Conservation (phyloP, 2,797 vertebrate species). For the Acanthurus leucopareius region DNA sequence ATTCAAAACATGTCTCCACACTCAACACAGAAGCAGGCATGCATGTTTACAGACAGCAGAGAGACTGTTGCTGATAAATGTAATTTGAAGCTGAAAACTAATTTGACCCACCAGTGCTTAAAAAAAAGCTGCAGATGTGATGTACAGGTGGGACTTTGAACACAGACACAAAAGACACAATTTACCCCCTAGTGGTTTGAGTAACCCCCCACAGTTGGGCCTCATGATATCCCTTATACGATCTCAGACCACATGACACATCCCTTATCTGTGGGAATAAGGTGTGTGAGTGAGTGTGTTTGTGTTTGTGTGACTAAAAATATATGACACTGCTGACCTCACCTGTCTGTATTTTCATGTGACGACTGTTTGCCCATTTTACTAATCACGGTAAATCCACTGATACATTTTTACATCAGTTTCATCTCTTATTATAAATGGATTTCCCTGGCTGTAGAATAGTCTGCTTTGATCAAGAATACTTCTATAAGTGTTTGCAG, state of each 20-base stretch:
- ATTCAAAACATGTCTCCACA: neutral
- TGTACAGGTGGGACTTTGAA: conserved; percentile 13
- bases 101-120: neutral
- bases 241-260: conserved; percentile 30
- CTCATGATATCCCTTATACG: conserved; percentile 36
- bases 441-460: too few species aligned
- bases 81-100: neutral
- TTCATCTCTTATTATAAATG: too few species aligned
- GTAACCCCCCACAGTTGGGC: conserved; percentile 17
- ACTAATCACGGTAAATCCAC: too few species aligned
- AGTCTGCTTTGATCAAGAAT: neutral
- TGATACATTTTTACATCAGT: too few species aligned
- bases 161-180: conserved; percentile 4
- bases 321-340: neutral
- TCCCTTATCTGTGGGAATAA: conserved; percentile 23
- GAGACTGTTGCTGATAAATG: neutral
- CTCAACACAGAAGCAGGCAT: neutral
- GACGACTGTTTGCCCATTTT: too few species aligned
- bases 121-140: conserved; percentile 14
- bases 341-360: neutral
- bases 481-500: neutral
- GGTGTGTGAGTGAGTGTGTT: conserved; percentile 12
- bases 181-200: conserved; percentile 11
- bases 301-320: neutral
- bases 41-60: neutral